Evolutionary conservation across 2,113 vertebrate genomes (phyloP), one percentile per base, ranked within the genome.

Genomic region (Phylloscopus trochiloides): DNA sequence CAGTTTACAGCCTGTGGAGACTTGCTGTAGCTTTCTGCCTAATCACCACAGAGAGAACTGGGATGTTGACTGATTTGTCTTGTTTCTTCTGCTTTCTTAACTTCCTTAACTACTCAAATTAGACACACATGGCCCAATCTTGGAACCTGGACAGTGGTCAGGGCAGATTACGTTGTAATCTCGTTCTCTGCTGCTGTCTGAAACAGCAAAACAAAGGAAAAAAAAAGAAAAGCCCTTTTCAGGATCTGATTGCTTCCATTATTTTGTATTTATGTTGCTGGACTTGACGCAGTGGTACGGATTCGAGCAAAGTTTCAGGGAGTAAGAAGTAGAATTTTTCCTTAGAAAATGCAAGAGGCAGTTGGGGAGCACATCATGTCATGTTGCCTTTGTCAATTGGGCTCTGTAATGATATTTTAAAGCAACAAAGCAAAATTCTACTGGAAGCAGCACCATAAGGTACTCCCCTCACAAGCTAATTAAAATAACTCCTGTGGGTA

Each of bases 401-500:
- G 71, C 42, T 94, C 88, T 67, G 59, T 94, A 96, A 97, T 92
- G 94, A 91, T 81, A 91, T 93, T 97, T 96, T 94, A 78, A 95
- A 81, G 79, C 24, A 95, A 95, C 92, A 88, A 95, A 86, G 86
- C 31, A 96, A 96, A 96, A 97, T 86, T 65, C 91, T 91, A 92
- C 83, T 80, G 83, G 92, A 96, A 81, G 85, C 73, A 93, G 91
- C 88, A 70, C 50, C 61, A 86, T 85, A 77, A 96, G 95, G 96
- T 94, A 87, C 36, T 81, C 32, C 71, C 38, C 85, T 59, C 57
- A 77, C 79, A 31, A 73, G 63, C 87, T 97, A 97, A 98, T 98
- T 97, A 97, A 98, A 97, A 93, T 94, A 94, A 83, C 50, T 97
- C 97, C 95, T 93, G 86, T 87, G 91, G 90, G 90, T 95, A 96